A percentile compares a stretch with the other conserved stretches of the same genome.
Evolutionary conservation across 2,797 vertebrate species (phyloP).

Genomic region (Vireo griseus): DNA sequence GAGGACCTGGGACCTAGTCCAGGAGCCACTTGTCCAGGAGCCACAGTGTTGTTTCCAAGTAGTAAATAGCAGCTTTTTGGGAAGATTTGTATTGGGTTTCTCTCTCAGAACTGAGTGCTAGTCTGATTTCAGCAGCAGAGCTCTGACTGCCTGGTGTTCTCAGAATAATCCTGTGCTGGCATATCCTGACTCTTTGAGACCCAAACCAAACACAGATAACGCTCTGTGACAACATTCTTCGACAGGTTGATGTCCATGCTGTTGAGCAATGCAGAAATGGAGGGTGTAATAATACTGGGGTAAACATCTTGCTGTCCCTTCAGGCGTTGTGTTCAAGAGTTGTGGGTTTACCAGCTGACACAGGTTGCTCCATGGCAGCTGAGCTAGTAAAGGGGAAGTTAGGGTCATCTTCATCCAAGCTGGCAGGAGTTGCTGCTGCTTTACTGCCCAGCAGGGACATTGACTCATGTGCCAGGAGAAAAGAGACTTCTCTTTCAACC

Average conservation of each 20-base stretch:
- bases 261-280: neutral
- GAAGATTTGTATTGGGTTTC: neutral
- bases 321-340: accelerated
- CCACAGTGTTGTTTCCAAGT: neutral
- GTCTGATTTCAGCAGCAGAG: neutral
- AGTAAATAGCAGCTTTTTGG: slow-evolving; percentile 27
- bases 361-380: neutral
- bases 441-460: neutral
- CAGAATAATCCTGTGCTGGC: neutral
- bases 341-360: neutral
- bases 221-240: neutral
- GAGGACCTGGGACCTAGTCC: neutral
- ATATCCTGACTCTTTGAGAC: neutral
- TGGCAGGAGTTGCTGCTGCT: neutral
- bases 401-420: neutral
- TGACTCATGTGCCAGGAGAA: neutral
- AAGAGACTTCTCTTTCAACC: neutral
- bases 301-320: neutral
- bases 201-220: neutral
- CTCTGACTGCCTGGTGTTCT: neutral
- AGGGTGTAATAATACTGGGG: neutral
- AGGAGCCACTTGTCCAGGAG: neutral
- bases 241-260: neutral
- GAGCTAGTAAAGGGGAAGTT: neutral
- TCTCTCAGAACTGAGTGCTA: neutral